Conservation (phyloP, 2,113 vertebrate species). For the Sorex araneus region DNA sequence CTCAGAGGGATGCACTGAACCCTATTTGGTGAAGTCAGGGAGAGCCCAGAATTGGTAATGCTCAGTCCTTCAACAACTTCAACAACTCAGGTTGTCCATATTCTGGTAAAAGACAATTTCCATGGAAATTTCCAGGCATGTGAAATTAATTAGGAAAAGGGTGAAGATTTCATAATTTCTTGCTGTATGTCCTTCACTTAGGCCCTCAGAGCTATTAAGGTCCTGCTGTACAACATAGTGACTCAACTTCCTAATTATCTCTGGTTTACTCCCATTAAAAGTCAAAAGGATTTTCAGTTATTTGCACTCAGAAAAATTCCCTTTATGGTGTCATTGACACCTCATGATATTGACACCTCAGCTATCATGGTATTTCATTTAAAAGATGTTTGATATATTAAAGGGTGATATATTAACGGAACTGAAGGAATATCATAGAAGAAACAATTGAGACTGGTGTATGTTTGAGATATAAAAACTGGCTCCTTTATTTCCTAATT, state of each 20-base stretch:
- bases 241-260: not conserved
- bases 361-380: not conserved
- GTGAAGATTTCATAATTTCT: slow-evolving; percentile 37
- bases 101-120: not conserved
- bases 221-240: not conserved
- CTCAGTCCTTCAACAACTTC: not conserved
- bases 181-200: not conserved
- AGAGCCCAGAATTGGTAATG: not conserved
- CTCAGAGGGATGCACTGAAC: not conserved
- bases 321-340: not conserved
- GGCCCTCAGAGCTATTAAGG: not conserved
- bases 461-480: not conserved
- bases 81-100: not conserved
- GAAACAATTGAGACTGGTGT: not conserved
- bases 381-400: slow-evolving; percentile 4
- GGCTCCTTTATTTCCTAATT: not conserved
- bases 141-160: slow-evolving; percentile 40
- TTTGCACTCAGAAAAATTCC: not conserved
- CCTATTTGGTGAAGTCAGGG: not conserved
- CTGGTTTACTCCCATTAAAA: slow-evolving; percentile 32
- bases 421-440: not conserved
- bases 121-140: not conserved
- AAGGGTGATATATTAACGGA: not conserved
- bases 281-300: not conserved
- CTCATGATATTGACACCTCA: not conserved